Percentiles rank a stretch among this genome's conserved stretches.
phyloP scores from a whole-genome alignment of 2,797 vertebrate genomes.

The Mormyrops attenuatus region DNA sequence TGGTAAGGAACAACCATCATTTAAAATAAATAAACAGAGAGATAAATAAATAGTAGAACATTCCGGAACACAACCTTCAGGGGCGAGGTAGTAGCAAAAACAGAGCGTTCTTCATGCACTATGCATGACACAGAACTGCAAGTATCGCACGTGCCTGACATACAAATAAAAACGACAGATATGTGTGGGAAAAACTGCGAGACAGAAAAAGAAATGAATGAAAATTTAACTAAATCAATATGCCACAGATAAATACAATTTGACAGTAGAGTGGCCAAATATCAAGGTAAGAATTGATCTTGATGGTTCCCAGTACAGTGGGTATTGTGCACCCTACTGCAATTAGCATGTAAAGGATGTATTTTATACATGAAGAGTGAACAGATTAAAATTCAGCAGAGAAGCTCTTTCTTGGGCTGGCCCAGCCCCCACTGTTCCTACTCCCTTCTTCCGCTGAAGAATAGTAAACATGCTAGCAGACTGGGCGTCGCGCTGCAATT shows the following conservation, averaged over 20 bases:
- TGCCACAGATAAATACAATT: background rate
- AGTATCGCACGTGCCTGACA: background rate
- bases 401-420: background rate
- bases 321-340: background rate
- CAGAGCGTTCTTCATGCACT: conserved; percentile 6
- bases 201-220: background rate
- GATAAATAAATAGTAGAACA: background rate
- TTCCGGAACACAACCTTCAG: background rate
- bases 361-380: background rate
- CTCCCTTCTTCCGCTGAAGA: background rate
- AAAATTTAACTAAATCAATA: background rate
- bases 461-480: conserved; percentile 10
- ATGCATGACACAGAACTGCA: conserved; percentile 1
- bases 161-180: background rate
- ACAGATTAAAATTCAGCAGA: background rate
- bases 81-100: background rate
- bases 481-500: conserved; percentile 7
- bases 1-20: background rate
- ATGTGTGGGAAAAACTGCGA: background rate
- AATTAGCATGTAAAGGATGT: background rate
- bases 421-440: background rate
- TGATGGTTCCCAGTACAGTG: background rate
- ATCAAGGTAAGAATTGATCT: background rate
- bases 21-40: background rate
- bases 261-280: background rate